Base-by-base conservation (phyloP, 1,140 invertebrate genomes). In the Branchinecta lynchi region DNA sequence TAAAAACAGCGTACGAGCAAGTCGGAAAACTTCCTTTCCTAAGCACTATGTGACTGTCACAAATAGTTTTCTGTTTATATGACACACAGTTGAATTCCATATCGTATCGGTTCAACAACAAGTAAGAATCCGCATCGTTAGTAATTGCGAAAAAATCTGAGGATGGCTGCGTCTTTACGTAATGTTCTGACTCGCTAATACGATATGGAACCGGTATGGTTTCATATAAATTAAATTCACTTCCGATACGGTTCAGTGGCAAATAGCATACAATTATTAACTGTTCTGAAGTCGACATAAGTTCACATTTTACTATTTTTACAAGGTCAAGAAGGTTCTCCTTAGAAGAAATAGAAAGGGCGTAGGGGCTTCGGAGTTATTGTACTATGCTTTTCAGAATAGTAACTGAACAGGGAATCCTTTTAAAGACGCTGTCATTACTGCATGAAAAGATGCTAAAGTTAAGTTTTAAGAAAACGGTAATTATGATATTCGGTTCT, bases 191-290 rank as follows among this genome's bases (percentile, higher is more conserved):
- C 12, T 60, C 51, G 17, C 51, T 2, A 15, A 60, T 60, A 15
- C 51, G 12, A 20, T 60, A 60, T 20, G 51, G 17, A 12, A 60
- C 51, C 17, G 12, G 17, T 20, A 60, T 60, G 12, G 51, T 60
- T 6, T 60, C 51, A 60, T 60, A 60, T 60, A 60, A 60, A 20
- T 60, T 6, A 60, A 60, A 60, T 60, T 60, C 51, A 60, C 51
- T 60, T 12, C 51, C 51, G 2, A 60, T 60, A 15, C 51, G 6
- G 17, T 60, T 60, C 6, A 60, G 17, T 3, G 17, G 51, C 17
- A 60, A n/a, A n/a, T n/a, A n/a, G n/a, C n/a, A n/a, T n/a, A n/a
- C n/a, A n/a, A n/a, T n/a, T n/a, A n/a, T n/a, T n/a, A n/a, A n/a
- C n/a, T n/a, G n/a, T n/a, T n/a, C n/a, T n/a, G n/a, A n/a, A n/a